Evolutionary conservation across 2,888 invertebrate species (phyloP).

Genomic region (Labia minor): DNA sequence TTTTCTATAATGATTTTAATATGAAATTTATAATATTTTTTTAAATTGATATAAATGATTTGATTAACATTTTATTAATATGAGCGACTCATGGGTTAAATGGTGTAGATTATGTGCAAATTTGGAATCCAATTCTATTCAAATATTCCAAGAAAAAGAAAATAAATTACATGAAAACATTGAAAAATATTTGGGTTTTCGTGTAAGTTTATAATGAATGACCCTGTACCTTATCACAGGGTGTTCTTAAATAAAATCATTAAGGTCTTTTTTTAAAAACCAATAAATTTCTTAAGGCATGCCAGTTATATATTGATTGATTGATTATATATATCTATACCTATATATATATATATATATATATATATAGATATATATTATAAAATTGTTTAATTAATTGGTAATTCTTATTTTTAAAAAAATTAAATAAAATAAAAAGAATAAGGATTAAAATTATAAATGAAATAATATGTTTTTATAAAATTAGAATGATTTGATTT

Average conservation of each 20-base stretch:
- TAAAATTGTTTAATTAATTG: too few relatives aligned
- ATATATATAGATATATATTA: too few relatives aligned
- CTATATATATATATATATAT: too few relatives aligned
- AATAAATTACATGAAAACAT: constrained; percentile 23
- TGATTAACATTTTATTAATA: not conserved
- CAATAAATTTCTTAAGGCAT: too few relatives aligned
- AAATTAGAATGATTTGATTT: too few relatives aligned
- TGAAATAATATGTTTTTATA: too few relatives aligned
- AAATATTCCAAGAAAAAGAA: constrained; percentile 22
- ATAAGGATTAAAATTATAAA: too few relatives aligned
- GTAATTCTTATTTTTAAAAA: too few relatives aligned
- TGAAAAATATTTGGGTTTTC: constrained; percentile 21
- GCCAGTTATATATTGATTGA: too few relatives aligned
- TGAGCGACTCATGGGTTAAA: constrained; percentile 21
- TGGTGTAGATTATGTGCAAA: constrained; percentile 25
- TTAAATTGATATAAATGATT: not conserved
- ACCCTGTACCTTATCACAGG: not conserved
- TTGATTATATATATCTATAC: too few relatives aligned
- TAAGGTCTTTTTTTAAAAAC: too few relatives aligned
- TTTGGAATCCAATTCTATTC: constrained; percentile 19
- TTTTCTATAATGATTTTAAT: not conserved
- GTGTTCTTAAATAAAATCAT: not conserved
- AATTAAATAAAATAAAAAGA: too few relatives aligned
- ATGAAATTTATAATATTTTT: not conserved
- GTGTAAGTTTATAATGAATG: not conserved